Conservation (phyloP, 2,797 vertebrate species). For the Aulostomus chinensis region DNA sequence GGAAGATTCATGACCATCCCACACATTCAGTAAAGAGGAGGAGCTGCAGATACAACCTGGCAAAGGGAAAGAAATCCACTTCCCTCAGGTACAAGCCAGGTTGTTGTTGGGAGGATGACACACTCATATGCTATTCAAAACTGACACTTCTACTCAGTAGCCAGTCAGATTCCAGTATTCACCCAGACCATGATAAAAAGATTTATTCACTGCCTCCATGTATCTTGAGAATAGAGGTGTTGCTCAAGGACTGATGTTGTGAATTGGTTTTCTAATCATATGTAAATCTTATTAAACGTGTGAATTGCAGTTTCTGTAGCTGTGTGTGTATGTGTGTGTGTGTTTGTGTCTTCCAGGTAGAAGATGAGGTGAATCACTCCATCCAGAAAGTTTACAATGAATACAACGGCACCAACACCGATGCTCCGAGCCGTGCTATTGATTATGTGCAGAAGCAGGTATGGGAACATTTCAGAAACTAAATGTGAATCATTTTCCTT, state of each 20-base stretch:
- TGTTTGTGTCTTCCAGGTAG: slow-evolving; percentile 82
- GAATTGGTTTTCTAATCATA: slow-evolving; percentile 4
- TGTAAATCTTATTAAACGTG: not conserved
- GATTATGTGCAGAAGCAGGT: slow-evolving; percentile 98
- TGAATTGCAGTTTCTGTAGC: not conserved
- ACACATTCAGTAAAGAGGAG: too few species aligned
- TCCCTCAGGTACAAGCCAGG: too few species aligned
- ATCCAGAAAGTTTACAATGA: slow-evolving; percentile 94
- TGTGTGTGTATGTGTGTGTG: not conserved
- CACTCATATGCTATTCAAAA: too few species aligned
- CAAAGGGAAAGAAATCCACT: too few species aligned
- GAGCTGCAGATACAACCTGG: too few species aligned
- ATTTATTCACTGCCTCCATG: too few species aligned
- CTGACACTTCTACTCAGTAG: too few species aligned
- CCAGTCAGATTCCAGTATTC: too few species aligned
- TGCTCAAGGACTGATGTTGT: not conserved
- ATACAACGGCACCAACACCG: slow-evolving; percentile 92
- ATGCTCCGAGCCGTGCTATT: slow-evolving; percentile 95
- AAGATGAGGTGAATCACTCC: slow-evolving; percentile 92
- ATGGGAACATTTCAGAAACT: slow-evolving; percentile 37
- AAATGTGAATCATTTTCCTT: too few species aligned
- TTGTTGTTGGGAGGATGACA: too few species aligned
- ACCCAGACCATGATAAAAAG: too few species aligned
- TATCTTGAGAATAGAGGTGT: not conserved
- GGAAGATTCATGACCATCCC: too few species aligned